Evolutionary conservation across 1,140 invertebrate genomes (phyloP), one percentile per base, ranked within the genome.

Genomic region (Leptoteleia sp.): DNA sequence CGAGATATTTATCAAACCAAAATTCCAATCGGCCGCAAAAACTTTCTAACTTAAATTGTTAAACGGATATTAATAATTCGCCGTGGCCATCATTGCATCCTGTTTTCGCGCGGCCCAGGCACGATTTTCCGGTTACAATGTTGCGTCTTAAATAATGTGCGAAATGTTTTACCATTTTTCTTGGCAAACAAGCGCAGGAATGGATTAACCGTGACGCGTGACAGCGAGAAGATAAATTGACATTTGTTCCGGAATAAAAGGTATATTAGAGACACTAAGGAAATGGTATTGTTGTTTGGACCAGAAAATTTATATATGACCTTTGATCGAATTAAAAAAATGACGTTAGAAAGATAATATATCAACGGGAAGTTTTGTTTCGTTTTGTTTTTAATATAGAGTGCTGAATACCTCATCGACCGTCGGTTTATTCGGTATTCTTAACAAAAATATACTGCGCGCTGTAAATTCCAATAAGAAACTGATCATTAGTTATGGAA

Each of bases 1-100:
- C 12, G 7, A 59, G 71, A 82, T 82, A 81, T 79, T 71, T 76
- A 59, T 68, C 70, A 62, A 33, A 19, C 35, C 6, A n/a, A 27
- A 35, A 64, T 72, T 64, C 75, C 64, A 67, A 72, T 75, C 73
- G 47, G 43, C n/a, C 16, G 54, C 27, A 17, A 12, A 43, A 19
- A 52, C 16, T 37, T 54, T 59, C 17, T 67, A 50, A 40, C 45
- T 68, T 42, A 27, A 47, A 61, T 54, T 47, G 15, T 47, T 54
- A 37, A 62, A 33, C 45, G 37, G 38, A 47, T 47, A 54, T 76
- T 61, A 37, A 61, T 67, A 67, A 52, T 67, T 61, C 38, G 4
- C 1, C 6, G 0, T 2, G 6, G 61, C 40, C 45, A 29, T 45
- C 50, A 15, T 38, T 55, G 38, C 31, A 65, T 48, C 42, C 19